These are phyloP conservation scores for Acridotheres tristis DNA, from an alignment of 2,797 vertebrate genomes.

Conservation along the genomic window DNA sequence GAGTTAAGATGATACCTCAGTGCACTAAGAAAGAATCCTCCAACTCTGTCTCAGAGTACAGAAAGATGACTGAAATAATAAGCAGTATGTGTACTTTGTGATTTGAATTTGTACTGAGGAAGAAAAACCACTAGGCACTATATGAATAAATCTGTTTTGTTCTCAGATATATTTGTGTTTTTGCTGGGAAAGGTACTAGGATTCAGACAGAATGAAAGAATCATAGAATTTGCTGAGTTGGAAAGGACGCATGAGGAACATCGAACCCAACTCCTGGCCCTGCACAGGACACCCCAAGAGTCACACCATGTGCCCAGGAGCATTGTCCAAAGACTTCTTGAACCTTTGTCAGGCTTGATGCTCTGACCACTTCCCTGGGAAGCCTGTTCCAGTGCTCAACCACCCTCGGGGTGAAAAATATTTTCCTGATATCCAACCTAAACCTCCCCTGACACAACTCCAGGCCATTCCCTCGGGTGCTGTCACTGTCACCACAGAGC, in stretches of 20 bases:
- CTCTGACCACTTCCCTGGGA: background rate
- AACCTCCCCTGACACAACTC: background rate
- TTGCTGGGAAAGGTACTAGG: background rate
- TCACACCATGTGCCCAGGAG: background rate
- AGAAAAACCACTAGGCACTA: background rate
- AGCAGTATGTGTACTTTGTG: background rate
- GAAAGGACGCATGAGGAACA: background rate
- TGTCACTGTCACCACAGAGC: background rate
- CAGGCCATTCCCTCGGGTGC: rapidly evolving
- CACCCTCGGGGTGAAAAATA: background rate
- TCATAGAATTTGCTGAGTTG: background rate
- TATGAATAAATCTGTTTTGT: background rate
- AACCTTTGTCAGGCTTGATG: background rate
- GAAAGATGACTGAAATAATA: background rate
- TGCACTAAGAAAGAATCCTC: background rate
- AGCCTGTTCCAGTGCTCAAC: background rate
- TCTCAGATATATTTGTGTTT: background rate
- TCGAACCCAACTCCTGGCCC: rapidly evolving
- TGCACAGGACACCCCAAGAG: too few relatives aligned
- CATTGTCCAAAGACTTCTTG: background rate
- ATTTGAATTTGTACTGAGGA: background rate
- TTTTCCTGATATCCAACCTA: background rate
- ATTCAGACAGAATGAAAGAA: background rate
- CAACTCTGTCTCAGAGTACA: background rate
- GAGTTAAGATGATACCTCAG: background rate